Base-by-base conservation (phyloP, 2,113 vertebrate genomes). In the Semnornis frantzii region DNA sequence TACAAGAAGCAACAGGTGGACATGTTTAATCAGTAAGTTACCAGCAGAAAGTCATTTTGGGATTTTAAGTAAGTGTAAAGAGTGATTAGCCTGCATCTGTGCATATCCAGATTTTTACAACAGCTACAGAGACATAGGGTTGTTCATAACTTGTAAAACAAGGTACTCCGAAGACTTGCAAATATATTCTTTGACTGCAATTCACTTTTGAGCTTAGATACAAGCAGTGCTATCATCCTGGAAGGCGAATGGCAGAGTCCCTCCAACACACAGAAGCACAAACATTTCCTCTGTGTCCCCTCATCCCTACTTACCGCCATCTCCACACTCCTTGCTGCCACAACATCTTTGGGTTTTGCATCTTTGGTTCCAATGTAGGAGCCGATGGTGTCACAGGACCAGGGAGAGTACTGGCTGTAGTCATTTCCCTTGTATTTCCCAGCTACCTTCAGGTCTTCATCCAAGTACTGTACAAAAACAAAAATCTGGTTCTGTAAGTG, bases 331-430 rank as follows among this genome's bases (percentile, higher is more conserved):
- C 98, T 98, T 27, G 98, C 96, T 91, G 98, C 98, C 97, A 98
- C 98, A 79, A 98, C 97, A 42, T 99, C 99, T 98, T 99, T 99
- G 98, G 99, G 98, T 98, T 99, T 99, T 96, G 98, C 97, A 84
- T 99, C 99, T 98, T 99, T 99, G 98, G 98, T 98, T 97, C 99
- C 98, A 92, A 99, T 99, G 97, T 99, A 99, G 94, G 99, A 99
- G 97, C 99, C 98, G 76, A 99, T 99, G 76, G 99, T 99, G 93
- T 99, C 99, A 97, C 99, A 99, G 33, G 99, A 99, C 99, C 99
- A 99, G 50, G 99, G 99, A 59, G 99, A 99, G 96, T 99, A 99
- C n/a, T 99, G 99, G 87, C 98, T 99, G 73, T 99, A 99, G 89
- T 99, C 99, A 31, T 98, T 98, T 96, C 98, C 98, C 97, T 99